A percentile compares a stretch with the other conserved stretches of the same genome.
These are phyloP conservation scores for Coptodon rendalli DNA, from an alignment of 2,113 vertebrate species.

Conservation along the genomic window DNA sequence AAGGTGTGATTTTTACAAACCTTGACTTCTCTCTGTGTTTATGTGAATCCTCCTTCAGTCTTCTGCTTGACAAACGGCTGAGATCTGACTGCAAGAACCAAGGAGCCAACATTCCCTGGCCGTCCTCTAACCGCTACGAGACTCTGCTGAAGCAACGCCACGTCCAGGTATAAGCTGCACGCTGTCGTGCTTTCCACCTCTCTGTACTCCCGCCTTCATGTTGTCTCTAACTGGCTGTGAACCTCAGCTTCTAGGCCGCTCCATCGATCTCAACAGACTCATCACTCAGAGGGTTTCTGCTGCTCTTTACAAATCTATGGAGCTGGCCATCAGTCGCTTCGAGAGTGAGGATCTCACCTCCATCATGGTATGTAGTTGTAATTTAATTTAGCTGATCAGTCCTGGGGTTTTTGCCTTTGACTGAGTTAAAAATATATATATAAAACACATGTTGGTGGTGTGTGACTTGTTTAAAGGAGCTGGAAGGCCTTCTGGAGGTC, in stretches of 20 bases:
- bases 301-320: constrained; percentile 93
- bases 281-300: constrained; percentile 97
- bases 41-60: constrained; percentile 62
- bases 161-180: constrained; percentile 80
- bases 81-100: constrained; percentile 96
- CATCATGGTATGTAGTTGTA: constrained; percentile 80
- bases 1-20: neutral
- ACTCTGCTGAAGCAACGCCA: constrained; percentile 96
- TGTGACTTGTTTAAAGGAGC: constrained; percentile 73
- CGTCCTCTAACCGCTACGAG: constrained; percentile 94
- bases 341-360: constrained; percentile 98
- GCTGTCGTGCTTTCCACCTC: accelerated
- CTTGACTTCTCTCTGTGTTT: neutral
- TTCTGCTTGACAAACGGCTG: constrained; percentile 94
- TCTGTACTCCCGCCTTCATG: neutral
- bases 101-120: constrained; percentile 96
- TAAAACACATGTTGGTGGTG: neutral
- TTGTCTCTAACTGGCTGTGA: neutral
- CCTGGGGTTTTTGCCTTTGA: neutral
- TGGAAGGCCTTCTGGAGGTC: constrained; percentile 94
- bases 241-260: constrained; percentile 89
- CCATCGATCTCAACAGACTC: constrained; percentile 95
- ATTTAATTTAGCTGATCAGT: neutral
- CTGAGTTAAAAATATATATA: neutral
- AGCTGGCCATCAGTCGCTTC: constrained; percentile 96